Percentiles rank a stretch among this genome's conserved stretches.
Evolutionary conservation across 2,113 vertebrate species (phyloP).

Genomic region (Rhipidura dahli): DNA sequence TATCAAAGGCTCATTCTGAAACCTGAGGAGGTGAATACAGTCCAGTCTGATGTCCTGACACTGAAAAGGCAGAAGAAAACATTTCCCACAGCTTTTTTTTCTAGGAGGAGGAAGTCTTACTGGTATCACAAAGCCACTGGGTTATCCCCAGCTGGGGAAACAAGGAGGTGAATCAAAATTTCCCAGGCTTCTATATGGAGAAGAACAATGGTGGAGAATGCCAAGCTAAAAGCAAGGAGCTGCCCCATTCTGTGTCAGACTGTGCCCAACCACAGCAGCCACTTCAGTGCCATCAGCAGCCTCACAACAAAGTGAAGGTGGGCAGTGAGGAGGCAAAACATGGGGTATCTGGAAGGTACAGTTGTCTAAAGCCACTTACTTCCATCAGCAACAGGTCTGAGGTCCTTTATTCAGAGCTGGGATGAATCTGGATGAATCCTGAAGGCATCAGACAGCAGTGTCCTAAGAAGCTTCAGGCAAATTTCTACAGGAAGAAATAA

Average conservation of each 20-base stretch:
- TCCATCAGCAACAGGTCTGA: not conserved
- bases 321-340: not conserved
- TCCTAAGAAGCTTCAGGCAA: not conserved
- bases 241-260: not conserved
- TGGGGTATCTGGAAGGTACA: not conserved
- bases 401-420: not conserved
- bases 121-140: not conserved
- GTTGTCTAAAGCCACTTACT: not conserved
- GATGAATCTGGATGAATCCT: not conserved
- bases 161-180: not conserved
- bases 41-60: not conserved
- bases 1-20: not conserved
- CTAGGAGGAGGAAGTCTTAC: not conserved
- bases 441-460: not conserved
- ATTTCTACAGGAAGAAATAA: not conserved
- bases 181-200: not conserved
- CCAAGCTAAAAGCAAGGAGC: not conserved
- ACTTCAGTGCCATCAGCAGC: not conserved
- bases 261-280: fast-evolving
- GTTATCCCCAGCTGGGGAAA: not conserved
- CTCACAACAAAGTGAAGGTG: not conserved
- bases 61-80: not conserved
- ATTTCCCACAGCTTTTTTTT: not conserved
- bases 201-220: not conserved
- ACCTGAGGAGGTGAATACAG: not conserved